phyloP scores from a whole-genome alignment of 1,140 invertebrate species.

The Sipha flava region DNA sequence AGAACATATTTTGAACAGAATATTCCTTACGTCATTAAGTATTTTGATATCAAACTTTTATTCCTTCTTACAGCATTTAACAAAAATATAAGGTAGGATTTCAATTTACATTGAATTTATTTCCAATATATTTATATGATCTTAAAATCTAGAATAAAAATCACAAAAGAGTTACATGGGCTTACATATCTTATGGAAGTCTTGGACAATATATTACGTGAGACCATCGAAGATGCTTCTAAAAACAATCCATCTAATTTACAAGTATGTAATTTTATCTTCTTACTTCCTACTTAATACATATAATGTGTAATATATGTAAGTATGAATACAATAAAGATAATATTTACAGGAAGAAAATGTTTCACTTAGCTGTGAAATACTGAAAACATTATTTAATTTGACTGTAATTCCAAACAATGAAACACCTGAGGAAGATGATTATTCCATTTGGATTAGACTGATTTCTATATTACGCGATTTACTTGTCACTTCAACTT shows the following conservation, averaged over 20 bases:
- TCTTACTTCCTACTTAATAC: too few species aligned
- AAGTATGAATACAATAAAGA: not conserved
- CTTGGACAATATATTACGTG: slow-evolving; percentile 59
- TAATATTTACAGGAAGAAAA: slow-evolving; percentile 50
- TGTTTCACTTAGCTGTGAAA: slow-evolving; percentile 66
- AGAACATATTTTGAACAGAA: slow-evolving; percentile 54
- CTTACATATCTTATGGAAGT: slow-evolving; percentile 70
- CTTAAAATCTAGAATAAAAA: slow-evolving; percentile 50
- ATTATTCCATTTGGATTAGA: slow-evolving; percentile 62
- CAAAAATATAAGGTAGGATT: slow-evolving; percentile 49
- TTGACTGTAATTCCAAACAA: slow-evolving; percentile 48
- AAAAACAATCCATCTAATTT: not conserved
- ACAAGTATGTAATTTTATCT: not conserved
- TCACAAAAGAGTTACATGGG: slow-evolving; percentile 70
- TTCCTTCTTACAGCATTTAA: slow-evolving; percentile 80
- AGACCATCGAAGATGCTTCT: not conserved
- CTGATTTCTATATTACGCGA: slow-evolving; percentile 63
- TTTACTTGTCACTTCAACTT: slow-evolving; percentile 57
- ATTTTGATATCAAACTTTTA: slow-evolving; percentile 79
- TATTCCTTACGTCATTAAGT: slow-evolving; percentile 58
- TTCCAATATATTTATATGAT: not conserved
- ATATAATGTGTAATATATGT: not conserved
- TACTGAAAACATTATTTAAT: slow-evolving; percentile 85
- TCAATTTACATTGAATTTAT: not conserved
- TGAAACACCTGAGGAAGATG: slow-evolving; percentile 46